phyloP scores from a whole-genome alignment of 2,113 vertebrate genomes.

The Sapayoa aenigma region DNA sequence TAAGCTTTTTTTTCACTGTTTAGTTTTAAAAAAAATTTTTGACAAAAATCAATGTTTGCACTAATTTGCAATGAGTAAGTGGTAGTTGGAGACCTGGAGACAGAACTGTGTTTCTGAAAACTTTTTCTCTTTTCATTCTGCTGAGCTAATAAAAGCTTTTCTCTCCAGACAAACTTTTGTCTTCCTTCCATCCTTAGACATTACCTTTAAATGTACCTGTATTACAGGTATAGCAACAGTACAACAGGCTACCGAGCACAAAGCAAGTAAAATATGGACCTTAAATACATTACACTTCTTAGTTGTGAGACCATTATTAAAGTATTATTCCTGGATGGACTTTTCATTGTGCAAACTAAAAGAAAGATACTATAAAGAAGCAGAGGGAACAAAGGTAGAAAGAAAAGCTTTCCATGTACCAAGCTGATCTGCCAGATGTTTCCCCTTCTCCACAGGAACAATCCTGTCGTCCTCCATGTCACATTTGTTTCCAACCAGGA shows the following conservation, averaged over 20 bases:
- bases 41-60: neutral
- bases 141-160: neutral
- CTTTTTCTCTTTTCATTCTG: neutral
- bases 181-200: neutral
- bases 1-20: neutral
- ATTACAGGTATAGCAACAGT: neutral
- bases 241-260: neutral
- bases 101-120: neutral
- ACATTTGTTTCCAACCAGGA: slow-evolving; percentile 97
- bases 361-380: neutral
- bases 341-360: neutral
- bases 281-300: neutral
- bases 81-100: neutral
- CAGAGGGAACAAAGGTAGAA: neutral
- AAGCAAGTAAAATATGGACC: neutral
- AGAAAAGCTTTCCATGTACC: slow-evolving; percentile 73
- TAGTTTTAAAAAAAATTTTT: neutral
- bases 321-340: neutral
- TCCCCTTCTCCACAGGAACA: slow-evolving; percentile 89
- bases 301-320: neutral
- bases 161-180: neutral
- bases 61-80: neutral
- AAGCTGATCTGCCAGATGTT: slow-evolving; percentile 89
- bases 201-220: too few species aligned
- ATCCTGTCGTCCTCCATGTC: slow-evolving; percentile 96